Evolutionary conservation across 2,888 invertebrate genomes (phyloP).

Genomic region (Ormyrus thymus): DNA sequence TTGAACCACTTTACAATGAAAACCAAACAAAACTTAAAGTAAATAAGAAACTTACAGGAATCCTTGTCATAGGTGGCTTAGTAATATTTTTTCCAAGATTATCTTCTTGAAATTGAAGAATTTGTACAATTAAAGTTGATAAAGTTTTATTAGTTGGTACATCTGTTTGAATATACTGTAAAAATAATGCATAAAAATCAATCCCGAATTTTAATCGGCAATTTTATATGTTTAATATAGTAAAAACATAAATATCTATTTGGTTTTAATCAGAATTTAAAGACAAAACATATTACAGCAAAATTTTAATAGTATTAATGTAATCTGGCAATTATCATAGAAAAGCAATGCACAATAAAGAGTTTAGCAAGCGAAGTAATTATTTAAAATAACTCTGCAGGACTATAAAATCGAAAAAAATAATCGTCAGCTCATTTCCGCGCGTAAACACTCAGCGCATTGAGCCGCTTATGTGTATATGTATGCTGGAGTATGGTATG

Average conservation of each 20-base stretch:
- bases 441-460: no score
- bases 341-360: background rate
- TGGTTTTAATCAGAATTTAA: background rate
- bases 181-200: slow-evolving; percentile 59
- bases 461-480: background rate
- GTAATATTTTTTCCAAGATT: slow-evolving; percentile 94
- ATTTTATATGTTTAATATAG: background rate
- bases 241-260: background rate
- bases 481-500: background rate
- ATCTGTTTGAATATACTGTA: slow-evolving; percentile 93
- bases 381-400: background rate
- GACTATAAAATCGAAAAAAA: background rate
- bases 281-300: background rate
- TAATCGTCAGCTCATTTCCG: background rate
- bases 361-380: background rate
- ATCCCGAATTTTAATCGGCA: background rate
- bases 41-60: slow-evolving; percentile 82
- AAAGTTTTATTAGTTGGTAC: slow-evolving; percentile 95
- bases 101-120: slow-evolving; percentile 97
- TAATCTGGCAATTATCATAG: background rate
- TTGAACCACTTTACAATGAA: background rate
- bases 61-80: slow-evolving; percentile 90
- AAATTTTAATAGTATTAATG: background rate
- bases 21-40: background rate
- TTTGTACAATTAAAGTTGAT: slow-evolving; percentile 88